These are phyloP conservation scores for Atherinosoma microstoma DNA, from an alignment of 2,797 vertebrate species.

Conservation along the genomic window DNA sequence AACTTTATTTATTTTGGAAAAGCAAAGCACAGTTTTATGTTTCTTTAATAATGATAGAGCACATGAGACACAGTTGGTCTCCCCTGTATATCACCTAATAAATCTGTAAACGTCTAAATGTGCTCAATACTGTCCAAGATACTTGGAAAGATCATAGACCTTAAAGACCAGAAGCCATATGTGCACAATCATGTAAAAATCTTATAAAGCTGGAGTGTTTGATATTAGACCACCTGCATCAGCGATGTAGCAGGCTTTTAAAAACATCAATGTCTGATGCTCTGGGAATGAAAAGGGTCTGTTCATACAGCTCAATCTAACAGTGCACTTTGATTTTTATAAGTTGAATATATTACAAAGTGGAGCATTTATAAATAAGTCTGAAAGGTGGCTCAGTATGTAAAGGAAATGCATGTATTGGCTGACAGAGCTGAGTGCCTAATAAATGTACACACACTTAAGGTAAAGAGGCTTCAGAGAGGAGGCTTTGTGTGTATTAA, in stretches of 20 bases:
- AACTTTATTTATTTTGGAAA: not conserved
- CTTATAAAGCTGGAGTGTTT: not conserved
- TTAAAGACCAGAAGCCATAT: not conserved
- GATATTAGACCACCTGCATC: not conserved
- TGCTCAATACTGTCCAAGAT: not conserved
- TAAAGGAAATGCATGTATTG: not conserved
- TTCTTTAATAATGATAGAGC: not conserved
- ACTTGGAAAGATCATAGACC: not conserved
- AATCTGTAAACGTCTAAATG: not conserved
- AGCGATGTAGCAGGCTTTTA: not conserved
- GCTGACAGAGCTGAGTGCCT: conserved; percentile 12
- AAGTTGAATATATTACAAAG: conserved; percentile 15
- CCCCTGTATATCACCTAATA: not conserved
- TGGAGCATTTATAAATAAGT: not conserved
- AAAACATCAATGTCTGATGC: not conserved
- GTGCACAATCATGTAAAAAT: not conserved
- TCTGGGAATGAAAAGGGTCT: not conserved
- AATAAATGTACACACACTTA: conserved; percentile 42
- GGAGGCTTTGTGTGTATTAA: conserved; percentile 1
- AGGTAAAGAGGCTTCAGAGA: conserved; percentile 36
- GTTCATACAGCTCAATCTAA: conserved; percentile 2
- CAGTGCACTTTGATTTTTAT: not conserved
- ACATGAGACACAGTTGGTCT: not conserved
- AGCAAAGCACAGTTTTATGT: not conserved
- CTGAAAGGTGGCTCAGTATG: conserved; percentile 26